Base-by-base conservation (phyloP, 2,797 vertebrate genomes). In the Cetoscarus ocellatus region DNA sequence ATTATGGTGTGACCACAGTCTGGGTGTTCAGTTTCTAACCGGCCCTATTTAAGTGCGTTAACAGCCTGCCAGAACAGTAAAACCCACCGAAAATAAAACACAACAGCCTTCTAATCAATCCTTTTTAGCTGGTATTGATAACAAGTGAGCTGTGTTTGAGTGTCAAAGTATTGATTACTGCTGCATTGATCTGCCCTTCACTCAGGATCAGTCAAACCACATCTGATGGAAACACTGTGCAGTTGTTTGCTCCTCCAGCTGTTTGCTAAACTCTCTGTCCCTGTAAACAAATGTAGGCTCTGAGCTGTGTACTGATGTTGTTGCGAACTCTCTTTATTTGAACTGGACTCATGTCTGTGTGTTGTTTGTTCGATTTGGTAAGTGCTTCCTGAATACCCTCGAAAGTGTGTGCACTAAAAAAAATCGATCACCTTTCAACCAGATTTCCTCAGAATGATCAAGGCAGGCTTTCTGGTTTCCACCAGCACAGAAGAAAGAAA, bases 71-170 rank as follows among this genome's bases (percentile, higher is more conserved):
- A 45, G 18, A 62, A 43, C 12, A 52, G 17, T n/a, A n/a, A 27
- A 67, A 42, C 64, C 48, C 45, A 57, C 59, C 70, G 70, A 58
- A 56, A 72, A 79, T 67, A 34, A 34, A 51, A 67, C 67, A 75
- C 70, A 40, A 51, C 42, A 70, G 38, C 43, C 56, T 55, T 61
- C 50, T 1, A 63, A 69, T 85, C 70, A 60, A 84, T 77, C 50
- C 75, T 67, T 79, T 78, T 80, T 53, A 73, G 79, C 5, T 51
- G 69, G 63, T 77, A 79, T 85, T 60, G 67, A 85, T 82, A 84
- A 61, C 65, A 56, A 60, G 62, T 69, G 70, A 62, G 52, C 54
- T 39, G 61, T 14, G 70, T 82, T 65, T 72, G 75, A 80, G 81
- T 74, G 61, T 47, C 73, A 65, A 76, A 45, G 67, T 61, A 86